These are phyloP conservation scores for Nicator chloris DNA, from an alignment of 2,113 vertebrate species.

Conservation along the genomic window DNA sequence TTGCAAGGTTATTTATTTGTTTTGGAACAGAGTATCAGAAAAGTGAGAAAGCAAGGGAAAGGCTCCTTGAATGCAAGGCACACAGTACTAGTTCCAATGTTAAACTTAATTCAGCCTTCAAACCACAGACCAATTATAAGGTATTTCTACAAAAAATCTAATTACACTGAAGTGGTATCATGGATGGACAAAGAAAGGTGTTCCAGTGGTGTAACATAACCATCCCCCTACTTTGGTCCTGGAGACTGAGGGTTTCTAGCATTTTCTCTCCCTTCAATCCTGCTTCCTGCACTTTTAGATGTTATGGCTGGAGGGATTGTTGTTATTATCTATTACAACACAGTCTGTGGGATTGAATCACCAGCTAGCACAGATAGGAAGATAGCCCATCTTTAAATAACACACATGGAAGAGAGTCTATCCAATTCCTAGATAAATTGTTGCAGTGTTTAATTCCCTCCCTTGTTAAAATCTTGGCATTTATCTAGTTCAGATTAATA, in stretches of 20 bases:
- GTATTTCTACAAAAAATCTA: not conserved
- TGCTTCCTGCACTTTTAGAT: not conserved
- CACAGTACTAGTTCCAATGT: not conserved
- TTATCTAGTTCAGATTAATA: slow-evolving; percentile 39
- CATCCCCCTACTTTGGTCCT: not conserved
- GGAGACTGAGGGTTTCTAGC: not conserved
- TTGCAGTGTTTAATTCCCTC: not conserved
- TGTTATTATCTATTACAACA: not conserved
- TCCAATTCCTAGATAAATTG: not conserved
- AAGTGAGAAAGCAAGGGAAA: not conserved
- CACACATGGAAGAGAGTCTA: not conserved
- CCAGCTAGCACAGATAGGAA: not conserved
- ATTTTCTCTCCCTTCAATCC: not conserved
- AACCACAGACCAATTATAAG: not conserved
- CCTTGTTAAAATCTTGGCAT: slow-evolving; percentile 18
- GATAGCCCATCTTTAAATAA: not conserved
- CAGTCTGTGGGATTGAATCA: not conserved
- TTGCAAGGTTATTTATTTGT: not conserved
- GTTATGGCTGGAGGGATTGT: not conserved
- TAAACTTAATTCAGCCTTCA: not conserved
- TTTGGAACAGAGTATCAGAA: not conserved
- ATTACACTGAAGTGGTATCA: not conserved
- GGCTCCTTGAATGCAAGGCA: accelerated
- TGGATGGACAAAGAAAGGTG: not conserved
- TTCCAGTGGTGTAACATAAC: not conserved